Base-by-base conservation (phyloP, 2,113 vertebrate genomes). In the Centropus unirufus region DNA sequence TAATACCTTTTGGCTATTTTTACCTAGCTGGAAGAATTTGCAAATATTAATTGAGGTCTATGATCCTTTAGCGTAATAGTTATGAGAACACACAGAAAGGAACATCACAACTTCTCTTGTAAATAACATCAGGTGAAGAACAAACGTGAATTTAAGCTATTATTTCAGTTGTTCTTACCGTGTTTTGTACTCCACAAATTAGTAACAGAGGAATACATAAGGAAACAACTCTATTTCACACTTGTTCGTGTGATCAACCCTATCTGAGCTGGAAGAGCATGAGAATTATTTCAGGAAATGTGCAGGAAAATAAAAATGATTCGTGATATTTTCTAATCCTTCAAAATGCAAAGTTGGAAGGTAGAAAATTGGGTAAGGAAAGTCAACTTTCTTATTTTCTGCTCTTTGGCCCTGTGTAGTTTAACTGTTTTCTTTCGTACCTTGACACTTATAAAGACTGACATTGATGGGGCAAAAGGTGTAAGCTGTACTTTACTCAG, bases 1-100 rank as follows among this genome's bases (percentile, higher is more conserved):
- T n/a, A 85, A 80, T 90, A 88, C 47, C 51, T 97, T 87, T 59
- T 73, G 72, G 72, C 72, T 94, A 66, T 92, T 95, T 97, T 94
- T 93, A 93, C 70, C 67, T 40, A 68, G 6, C 4, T 77, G 83
- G 32, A 83, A 76, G 67, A 92, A 62, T 90, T 80, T 86, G 42
- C 83, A 92, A 92, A 54, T 90, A 92, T 83, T 94, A 95, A 85
- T 89, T 93, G 80, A 83, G 72, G 79, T 83, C 57, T 67, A 0
- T 32, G 61, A 74, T 66, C 73, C 59, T 77, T 84, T 14, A 70
- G 34, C 8, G 5, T 67, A 93, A 88, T 3, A 77, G 54, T 67
- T 70, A 85, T 63, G n/a, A 83, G 68, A 90, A 88, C 63, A 70
- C 26, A 79, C 46, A 73, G 49, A 74, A 87, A 75, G 40, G 70